Percentiles rank a stretch among this genome's conserved stretches.
phyloP scores from a whole-genome alignment of 2,113 vertebrate genomes.

The Arothron firmamentum region DNA sequence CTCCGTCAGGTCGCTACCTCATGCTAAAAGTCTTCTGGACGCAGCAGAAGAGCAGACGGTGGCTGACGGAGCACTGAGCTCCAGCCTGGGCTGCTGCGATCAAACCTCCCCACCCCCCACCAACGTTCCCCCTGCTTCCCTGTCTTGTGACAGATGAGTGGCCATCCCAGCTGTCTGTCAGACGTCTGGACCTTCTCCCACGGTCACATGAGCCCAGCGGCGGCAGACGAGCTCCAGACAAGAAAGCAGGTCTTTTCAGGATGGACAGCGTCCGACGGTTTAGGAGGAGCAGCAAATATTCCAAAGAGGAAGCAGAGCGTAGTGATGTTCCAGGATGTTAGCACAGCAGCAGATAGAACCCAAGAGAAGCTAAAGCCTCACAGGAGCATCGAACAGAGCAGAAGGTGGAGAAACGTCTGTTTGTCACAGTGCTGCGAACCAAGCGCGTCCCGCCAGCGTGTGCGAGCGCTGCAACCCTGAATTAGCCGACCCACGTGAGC shows the following conservation, averaged over 20 bases:
- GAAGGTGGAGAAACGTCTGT: too few species aligned
- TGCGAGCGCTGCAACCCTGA: too few species aligned
- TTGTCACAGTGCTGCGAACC: neutral
- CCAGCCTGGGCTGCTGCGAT: slow-evolving; percentile 19
- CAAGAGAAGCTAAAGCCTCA: too few species aligned
- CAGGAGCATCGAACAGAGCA: too few species aligned
- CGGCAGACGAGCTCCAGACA: neutral
- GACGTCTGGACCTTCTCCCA: slow-evolving; percentile 29
- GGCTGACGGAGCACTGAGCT: slow-evolving; percentile 27
- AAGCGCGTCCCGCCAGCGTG: neutral
- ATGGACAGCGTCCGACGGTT: neutral
- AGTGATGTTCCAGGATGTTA: too few species aligned
- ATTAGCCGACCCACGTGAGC: too few species aligned
- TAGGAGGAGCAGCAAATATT: neutral
- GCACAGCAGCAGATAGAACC: too few species aligned
- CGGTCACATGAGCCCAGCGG: slow-evolving; percentile 57
- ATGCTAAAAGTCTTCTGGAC: slow-evolving; percentile 48
- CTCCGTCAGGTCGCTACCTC: slow-evolving; percentile 43
- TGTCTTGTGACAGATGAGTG: slow-evolving; percentile 38
- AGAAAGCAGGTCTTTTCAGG: slow-evolving; percentile 20
- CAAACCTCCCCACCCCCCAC: slow-evolving; percentile 47
- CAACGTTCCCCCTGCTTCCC: slow-evolving; percentile 8
- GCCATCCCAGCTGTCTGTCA: slow-evolving; percentile 49
- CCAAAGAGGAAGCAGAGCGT: too few species aligned
- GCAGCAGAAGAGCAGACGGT: slow-evolving; percentile 13